Base-by-base conservation (phyloP, 2,888 invertebrate genomes). In the Drosophila ustulata region DNA sequence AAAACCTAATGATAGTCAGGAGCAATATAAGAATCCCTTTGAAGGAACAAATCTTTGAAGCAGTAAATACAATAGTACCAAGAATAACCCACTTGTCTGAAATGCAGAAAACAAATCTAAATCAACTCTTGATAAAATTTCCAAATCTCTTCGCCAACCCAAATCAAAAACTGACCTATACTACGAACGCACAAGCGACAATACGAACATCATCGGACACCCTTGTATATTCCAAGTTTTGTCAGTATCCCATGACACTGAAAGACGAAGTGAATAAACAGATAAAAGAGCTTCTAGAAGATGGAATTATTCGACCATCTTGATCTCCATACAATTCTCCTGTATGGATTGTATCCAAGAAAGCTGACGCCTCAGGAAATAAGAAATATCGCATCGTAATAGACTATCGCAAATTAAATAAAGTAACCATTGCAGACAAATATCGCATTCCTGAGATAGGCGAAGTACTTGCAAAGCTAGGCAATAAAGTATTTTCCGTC, bases 141-240 rank as follows among this genome's bases (percentile, higher is more conserved):
- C 51, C 65, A 23, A 47, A 56, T 8, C 43, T 77, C n/a, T 74
- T 71, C 25, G 67, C 62, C 9, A 62, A 66, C 6, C 70, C 56
- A 65, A 53, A 53, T n/a, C 13, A 62, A 13, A 62, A 45, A 18
- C 18, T 18, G 18, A 18, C 18, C 18, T 18, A 18, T 18, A 18
- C 18, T 18, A 18, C 18, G 18, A 64, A 39, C 11, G 69, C 69
- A 26, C 57, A 47, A 46, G 73, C 63, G 7, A 34, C 25, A 39
- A 52, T 52, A n/a, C 26, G 39, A 52, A 52, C 26, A 11, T 51
- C 37, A 13, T 26, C 25, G 2, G 37, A 51, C n/a, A 37, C 23
- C 11, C 51, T 26, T 25, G 51, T 37, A 1, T 37, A 37, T 13
- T 51, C 37, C 3, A 51, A 26, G 8, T 51, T 51, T 18, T 18